A percentile compares a stretch with the other conserved stretches of the same genome.
These are phyloP conservation scores for Drosophila aff. DNA, from an alignment of 1,140 invertebrate genomes.

Conservation along the genomic window DNA sequence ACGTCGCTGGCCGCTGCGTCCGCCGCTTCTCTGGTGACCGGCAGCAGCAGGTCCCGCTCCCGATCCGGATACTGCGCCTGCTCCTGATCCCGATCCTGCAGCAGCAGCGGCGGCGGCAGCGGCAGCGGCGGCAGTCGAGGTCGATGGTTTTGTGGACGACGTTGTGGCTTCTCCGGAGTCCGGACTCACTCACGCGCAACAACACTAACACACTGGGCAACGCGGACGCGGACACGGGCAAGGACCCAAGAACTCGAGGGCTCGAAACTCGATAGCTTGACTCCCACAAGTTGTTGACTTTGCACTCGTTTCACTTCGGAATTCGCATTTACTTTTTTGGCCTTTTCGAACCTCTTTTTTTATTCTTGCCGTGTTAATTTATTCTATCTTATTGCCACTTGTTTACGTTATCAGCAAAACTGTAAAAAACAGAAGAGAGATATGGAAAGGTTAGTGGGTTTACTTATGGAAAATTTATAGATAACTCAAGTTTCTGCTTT, in stretches of 20 bases:
- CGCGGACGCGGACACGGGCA: slow-evolving; percentile 6
- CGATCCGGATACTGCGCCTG: slow-evolving; percentile 29
- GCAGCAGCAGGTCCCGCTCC: slow-evolving; percentile 33
- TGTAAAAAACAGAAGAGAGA: slow-evolving; percentile 37
- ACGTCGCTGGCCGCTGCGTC: slow-evolving; percentile 77
- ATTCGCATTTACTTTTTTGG: slow-evolving; percentile 27
- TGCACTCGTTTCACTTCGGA: slow-evolving; percentile 43
- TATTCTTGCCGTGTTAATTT: slow-evolving; percentile 31
- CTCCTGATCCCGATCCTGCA: slow-evolving; percentile 44
- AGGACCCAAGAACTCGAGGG: slow-evolving; percentile 13
- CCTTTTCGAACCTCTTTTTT: slow-evolving; percentile 15
- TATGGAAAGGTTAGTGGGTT: not conserved
- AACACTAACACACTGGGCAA: slow-evolving; percentile 36
- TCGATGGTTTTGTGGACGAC: slow-evolving; percentile 77
- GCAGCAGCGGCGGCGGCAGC: slow-evolving; percentile 57
- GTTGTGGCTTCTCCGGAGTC: slow-evolving; percentile 65
- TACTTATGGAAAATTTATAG: not conserved
- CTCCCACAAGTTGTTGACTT: slow-evolving; percentile 35
- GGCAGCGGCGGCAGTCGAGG: slow-evolving; percentile 70
- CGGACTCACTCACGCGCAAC: slow-evolving; percentile 35
- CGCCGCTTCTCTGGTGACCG: slow-evolving; percentile 60
- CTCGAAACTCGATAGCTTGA: slow-evolving; percentile 15
- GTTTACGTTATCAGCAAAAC: slow-evolving; percentile 50
- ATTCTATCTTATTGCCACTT: slow-evolving; percentile 53
- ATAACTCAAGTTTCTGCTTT: not conserved